Evolutionary conservation across 23 tunicate genomes (phyloP).

Genomic region (Ascidia mentula): DNA sequence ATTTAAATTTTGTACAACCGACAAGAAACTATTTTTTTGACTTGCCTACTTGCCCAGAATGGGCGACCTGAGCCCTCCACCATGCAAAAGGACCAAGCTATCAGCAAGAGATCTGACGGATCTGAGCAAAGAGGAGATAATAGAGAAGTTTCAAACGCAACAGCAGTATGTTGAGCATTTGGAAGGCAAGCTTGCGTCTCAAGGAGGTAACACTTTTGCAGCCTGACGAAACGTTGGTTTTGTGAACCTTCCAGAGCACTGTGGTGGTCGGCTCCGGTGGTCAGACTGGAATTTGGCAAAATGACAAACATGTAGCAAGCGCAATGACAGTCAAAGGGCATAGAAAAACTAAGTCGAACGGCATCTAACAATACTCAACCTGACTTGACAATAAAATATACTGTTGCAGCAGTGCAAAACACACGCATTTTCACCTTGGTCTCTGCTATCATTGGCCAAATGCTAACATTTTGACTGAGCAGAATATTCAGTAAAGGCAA

Average conservation of each 20-base stretch:
- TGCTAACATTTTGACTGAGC: no score
- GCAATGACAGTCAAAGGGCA: no score
- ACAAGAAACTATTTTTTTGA: no score
- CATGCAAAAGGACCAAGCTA: constrained; percentile 47
- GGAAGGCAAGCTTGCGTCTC: constrained; percentile 30
- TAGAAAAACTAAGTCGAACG: no score
- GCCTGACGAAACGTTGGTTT: neutral
- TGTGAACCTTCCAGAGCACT: neutral
- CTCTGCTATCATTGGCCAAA: no score
- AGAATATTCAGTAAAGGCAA: no score
- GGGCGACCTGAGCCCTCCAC: constrained; percentile 67
- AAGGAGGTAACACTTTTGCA: constrained; percentile 17
- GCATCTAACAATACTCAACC: no score
- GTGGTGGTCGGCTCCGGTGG: neutral
- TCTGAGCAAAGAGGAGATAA: constrained; percentile 62
- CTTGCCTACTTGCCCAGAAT: constrained; percentile 20
- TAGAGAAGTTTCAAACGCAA: constrained; percentile 44
- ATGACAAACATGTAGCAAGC: neutral
- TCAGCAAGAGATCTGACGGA: constrained; percentile 35
- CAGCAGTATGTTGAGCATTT: constrained; percentile 37
- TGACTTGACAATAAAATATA: no score
- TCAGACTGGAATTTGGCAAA: neutral
- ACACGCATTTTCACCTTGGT: no score
- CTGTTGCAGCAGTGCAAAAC: no score
- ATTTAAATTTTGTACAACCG: no score